These are phyloP conservation scores for Petrocephalus microphthalmus DNA, from an alignment of 2,113 vertebrate genomes.

Conservation along the genomic window DNA sequence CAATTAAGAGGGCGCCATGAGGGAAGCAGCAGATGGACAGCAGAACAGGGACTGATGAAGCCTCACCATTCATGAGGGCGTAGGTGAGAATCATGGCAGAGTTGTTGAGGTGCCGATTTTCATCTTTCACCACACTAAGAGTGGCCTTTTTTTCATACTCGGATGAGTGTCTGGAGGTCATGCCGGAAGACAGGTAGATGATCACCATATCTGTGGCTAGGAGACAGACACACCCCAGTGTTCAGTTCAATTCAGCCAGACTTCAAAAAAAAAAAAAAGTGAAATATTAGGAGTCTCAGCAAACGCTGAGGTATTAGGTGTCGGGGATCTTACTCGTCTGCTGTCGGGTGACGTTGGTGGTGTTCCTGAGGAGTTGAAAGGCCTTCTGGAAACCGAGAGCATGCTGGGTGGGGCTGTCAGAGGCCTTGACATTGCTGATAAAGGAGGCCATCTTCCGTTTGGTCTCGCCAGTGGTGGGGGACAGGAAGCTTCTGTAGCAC, in stretches of 20 bases:
- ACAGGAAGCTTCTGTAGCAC: slow-evolving; percentile 91
- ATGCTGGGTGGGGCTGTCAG: slow-evolving; percentile 84
- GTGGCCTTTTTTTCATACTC: slow-evolving; percentile 91
- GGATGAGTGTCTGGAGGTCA: slow-evolving; percentile 81
- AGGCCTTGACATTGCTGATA: slow-evolving; percentile 77
- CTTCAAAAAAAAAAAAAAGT: not conserved
- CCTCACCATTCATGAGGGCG: slow-evolving; percentile 91
- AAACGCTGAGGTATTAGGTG: not conserved
- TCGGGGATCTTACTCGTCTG: slow-evolving; percentile 69
- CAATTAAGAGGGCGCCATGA: not conserved
- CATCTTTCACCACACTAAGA: slow-evolving; percentile 82
- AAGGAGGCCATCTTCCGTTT: slow-evolving; percentile 97
- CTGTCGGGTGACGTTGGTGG: slow-evolving; percentile 74
- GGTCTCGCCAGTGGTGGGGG: slow-evolving; percentile 92
- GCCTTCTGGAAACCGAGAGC: slow-evolving; percentile 88
- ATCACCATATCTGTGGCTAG: slow-evolving; percentile 89
- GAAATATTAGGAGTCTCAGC: not conserved
- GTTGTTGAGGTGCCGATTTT: slow-evolving; percentile 93
- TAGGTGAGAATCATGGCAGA: slow-evolving; percentile 98
- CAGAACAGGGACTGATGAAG: not conserved
- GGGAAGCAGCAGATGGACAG: not conserved
- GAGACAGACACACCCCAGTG: slow-evolving; percentile 29
- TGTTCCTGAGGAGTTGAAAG: slow-evolving; percentile 87
- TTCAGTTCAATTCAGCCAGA: slow-evolving; percentile 1
- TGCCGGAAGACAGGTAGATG: slow-evolving; percentile 90